Conservation (phyloP, 2,797 vertebrate genomes). For the Scleropages formosus region DNA sequence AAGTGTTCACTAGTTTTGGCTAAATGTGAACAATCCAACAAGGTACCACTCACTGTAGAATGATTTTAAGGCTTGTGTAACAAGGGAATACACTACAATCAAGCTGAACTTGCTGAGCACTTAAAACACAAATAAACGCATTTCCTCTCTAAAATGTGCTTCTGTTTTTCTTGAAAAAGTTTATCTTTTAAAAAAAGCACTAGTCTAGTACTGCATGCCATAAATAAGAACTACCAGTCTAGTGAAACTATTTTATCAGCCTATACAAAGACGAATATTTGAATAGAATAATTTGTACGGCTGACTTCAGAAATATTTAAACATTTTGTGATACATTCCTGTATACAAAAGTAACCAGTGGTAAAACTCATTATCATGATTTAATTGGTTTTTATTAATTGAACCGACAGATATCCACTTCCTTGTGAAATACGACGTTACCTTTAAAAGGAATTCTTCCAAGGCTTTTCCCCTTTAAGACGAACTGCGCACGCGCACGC, state of each 20-base stretch:
- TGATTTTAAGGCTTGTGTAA: neutral
- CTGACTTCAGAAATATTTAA: no score
- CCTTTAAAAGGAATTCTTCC: constrained; percentile 57
- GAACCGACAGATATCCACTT: neutral
- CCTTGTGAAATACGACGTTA: neutral
- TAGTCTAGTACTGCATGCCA: no score
- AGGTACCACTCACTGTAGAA: neutral
- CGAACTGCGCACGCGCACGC: constrained; percentile 65
- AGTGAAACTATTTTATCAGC: no score
- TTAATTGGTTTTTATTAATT: constrained; percentile 16
- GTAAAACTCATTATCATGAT: neutral
- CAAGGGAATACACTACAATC: neutral
- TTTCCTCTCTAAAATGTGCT: neutral
- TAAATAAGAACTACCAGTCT: no score
- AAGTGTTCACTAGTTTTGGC: no score
- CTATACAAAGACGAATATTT: no score
- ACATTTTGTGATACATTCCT: neutral
- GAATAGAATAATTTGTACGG: no score
- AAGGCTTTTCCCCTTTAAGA: constrained; percentile 67
- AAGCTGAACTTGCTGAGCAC: neutral
- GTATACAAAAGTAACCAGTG: neutral
- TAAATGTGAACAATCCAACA: neutral
- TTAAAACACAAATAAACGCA: neutral
- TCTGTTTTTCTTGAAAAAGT: neutral
- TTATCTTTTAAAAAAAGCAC: neutral